These are phyloP conservation scores for Takifugu rubripes DNA, from an alignment of 2,797 vertebrate genomes.

Conservation along the genomic window DNA sequence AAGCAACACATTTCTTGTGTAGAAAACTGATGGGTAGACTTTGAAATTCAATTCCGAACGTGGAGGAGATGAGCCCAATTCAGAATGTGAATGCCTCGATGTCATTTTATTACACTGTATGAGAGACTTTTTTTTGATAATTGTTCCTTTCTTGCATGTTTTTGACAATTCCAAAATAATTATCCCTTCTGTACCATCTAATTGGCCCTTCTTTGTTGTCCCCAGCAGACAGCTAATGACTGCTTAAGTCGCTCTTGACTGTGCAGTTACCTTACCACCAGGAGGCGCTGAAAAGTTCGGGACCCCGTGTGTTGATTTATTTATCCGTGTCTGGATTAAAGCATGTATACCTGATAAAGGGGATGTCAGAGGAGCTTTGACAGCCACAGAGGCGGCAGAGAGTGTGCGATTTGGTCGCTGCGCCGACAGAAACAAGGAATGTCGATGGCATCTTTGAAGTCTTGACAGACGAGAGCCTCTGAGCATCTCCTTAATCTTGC, in stretches of 20 bases:
- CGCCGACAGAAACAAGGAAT: slow-evolving; percentile 73
- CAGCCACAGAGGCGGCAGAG: slow-evolving; percentile 77
- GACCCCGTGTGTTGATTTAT: slow-evolving; percentile 75
- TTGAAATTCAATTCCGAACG: slow-evolving; percentile 68
- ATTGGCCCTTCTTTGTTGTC: slow-evolving; percentile 59
- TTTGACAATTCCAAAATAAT: slow-evolving; percentile 55
- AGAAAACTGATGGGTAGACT: slow-evolving; percentile 66
- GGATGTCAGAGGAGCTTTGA: slow-evolving; percentile 77
- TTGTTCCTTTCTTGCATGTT: slow-evolving; percentile 28
- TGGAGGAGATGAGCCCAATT: slow-evolving; percentile 61
- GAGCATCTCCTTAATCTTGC: slow-evolving; percentile 82
- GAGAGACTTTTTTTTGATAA: slow-evolving; percentile 36
- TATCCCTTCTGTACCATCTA: slow-evolving; percentile 40
- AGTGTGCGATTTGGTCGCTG: slow-evolving; percentile 78
- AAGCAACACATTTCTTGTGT: slow-evolving; percentile 70
- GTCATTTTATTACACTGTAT: slow-evolving; percentile 36
- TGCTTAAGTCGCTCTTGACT: slow-evolving; percentile 41
- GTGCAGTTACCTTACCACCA: slow-evolving; percentile 61
- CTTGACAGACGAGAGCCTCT: slow-evolving; percentile 78
- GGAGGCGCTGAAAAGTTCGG: slow-evolving; percentile 68
- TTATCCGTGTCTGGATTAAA: slow-evolving; percentile 77
- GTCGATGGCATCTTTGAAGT: slow-evolving; percentile 80
- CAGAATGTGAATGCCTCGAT: slow-evolving; percentile 42
- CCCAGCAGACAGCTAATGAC: slow-evolving; percentile 50
- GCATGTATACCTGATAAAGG: slow-evolving; percentile 78